Evolutionary conservation across 2,888 invertebrate genomes (phyloP).

Genomic region (Zeuzera pyrina): DNA sequence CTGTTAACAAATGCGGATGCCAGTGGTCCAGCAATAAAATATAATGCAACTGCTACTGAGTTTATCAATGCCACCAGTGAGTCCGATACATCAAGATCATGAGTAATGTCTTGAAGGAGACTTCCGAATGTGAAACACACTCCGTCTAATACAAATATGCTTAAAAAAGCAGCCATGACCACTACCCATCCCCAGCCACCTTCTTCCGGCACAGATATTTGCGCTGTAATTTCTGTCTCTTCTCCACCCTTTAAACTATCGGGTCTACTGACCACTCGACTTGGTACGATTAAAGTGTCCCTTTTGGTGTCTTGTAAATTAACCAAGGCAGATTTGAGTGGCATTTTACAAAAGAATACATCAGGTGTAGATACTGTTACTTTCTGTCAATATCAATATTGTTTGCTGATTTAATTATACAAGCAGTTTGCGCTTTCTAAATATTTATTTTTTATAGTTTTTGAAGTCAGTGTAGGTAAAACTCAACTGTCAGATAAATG

Average conservation of each 20-base stretch:
- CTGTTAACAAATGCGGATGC: slow-evolving; percentile 57
- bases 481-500: too few species aligned
- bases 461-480: too few species aligned
- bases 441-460: too few species aligned
- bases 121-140: slow-evolving; percentile 52
- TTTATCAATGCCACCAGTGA: slow-evolving; percentile 45
- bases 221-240: slow-evolving; percentile 60
- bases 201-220: slow-evolving; percentile 51
- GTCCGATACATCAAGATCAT: slow-evolving; percentile 33
- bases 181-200: slow-evolving; percentile 65
- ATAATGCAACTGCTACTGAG: slow-evolving; percentile 49
- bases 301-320: too few species aligned
- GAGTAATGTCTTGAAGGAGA: slow-evolving; percentile 36
- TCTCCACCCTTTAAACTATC: slow-evolving; percentile 41
- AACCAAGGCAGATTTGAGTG: too few species aligned
- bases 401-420: too few species aligned
- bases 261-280: slow-evolving; percentile 30
- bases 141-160: slow-evolving; percentile 47
- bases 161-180: slow-evolving; percentile 36
- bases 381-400: too few species aligned
- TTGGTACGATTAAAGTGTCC: too few species aligned
- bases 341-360: too few species aligned
- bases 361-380: too few species aligned
- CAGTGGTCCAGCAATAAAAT: slow-evolving; percentile 45
- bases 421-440: too few species aligned